Evolutionary conservation across 2,113 vertebrate genomes (phyloP).

Genomic region (Archocentrus centrarchus): DNA sequence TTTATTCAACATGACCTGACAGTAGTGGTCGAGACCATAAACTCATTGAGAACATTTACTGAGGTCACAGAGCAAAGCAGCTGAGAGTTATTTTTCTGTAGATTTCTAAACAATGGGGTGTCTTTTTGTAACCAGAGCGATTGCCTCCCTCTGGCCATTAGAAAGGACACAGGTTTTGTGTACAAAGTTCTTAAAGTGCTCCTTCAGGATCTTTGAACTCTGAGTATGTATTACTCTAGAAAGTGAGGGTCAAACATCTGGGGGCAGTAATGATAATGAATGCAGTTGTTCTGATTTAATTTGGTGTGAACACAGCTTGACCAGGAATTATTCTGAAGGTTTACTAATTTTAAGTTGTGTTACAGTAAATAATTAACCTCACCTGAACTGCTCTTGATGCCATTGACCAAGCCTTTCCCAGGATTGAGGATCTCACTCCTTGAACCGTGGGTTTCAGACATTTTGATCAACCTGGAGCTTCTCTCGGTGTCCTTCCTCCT

Average conservation of each 20-base stretch:
- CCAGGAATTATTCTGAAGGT: neutral
- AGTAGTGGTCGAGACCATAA: too few species aligned
- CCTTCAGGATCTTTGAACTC: neutral
- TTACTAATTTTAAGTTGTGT: neutral
- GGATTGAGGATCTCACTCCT: conserved; percentile 81
- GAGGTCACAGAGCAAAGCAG: too few species aligned
- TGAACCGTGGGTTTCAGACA: conserved; percentile 78
- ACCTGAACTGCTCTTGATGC: conserved; percentile 89
- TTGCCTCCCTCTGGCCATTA: neutral
- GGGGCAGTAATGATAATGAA: neutral
- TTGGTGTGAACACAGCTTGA: neutral
- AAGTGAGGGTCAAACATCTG: neutral
- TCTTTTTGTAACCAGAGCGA: too few species aligned
- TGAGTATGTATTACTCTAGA: neutral
- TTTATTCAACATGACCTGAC: neutral
- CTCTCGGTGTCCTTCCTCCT: conserved; percentile 87
- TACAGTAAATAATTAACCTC: conserved; percentile 31
- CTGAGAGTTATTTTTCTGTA: too few species aligned
- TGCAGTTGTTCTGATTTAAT: neutral
- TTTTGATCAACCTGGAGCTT: conserved; percentile 79
- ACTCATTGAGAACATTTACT: too few species aligned
- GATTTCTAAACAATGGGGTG: too few species aligned
- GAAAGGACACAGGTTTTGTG: neutral
- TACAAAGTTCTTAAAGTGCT: neutral
- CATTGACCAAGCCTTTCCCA: conserved; percentile 87